phyloP scores from a whole-genome alignment of 1,140 invertebrate genomes.

The Ceratina japonica region DNA sequence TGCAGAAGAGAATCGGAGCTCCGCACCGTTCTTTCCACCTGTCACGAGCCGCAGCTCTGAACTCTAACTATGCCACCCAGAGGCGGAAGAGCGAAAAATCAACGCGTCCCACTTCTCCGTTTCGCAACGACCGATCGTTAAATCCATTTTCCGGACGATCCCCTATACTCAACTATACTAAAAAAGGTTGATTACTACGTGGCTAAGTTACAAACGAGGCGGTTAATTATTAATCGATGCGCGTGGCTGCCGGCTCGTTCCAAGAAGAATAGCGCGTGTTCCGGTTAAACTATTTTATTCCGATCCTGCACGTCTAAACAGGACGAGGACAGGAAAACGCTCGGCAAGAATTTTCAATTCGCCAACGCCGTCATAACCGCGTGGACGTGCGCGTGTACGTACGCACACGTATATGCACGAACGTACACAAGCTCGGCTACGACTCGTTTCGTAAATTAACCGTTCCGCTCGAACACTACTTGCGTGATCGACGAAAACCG shows the following conservation, averaged over 20 bases:
- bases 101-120: slow-evolving; percentile 2
- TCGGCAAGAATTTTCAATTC: slow-evolving; percentile 70
- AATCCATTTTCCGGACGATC: not conserved
- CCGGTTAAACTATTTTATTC: slow-evolving; percentile 62
- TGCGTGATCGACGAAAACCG: not conserved
- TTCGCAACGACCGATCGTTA: too few relatives aligned
- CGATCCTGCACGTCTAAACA: slow-evolving; percentile 66
- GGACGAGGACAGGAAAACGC: slow-evolving; percentile 70
- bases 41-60: slow-evolving; percentile 30
- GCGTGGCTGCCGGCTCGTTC: slow-evolving; percentile 41
- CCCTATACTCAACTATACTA: not conserved
- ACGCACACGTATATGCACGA: slow-evolving; percentile 19
- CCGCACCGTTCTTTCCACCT: slow-evolving; percentile 28
- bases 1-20: slow-evolving; percentile 53
- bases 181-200: slow-evolving; percentile 38
- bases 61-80: slow-evolving; percentile 1
- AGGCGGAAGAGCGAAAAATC: slow-evolving; percentile 8
- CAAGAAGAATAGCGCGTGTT: slow-evolving; percentile 62
- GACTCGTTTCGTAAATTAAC: slow-evolving; percentile 38
- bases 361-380: slow-evolving; percentile 57
- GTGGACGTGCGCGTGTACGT: slow-evolving; percentile 25
- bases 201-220: not conserved
- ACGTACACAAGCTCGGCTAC: not conserved
- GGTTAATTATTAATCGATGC: slow-evolving; percentile 53
- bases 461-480: not conserved